Base-by-base conservation (phyloP, 2,113 vertebrate species). In the Anguilla rostrata region DNA sequence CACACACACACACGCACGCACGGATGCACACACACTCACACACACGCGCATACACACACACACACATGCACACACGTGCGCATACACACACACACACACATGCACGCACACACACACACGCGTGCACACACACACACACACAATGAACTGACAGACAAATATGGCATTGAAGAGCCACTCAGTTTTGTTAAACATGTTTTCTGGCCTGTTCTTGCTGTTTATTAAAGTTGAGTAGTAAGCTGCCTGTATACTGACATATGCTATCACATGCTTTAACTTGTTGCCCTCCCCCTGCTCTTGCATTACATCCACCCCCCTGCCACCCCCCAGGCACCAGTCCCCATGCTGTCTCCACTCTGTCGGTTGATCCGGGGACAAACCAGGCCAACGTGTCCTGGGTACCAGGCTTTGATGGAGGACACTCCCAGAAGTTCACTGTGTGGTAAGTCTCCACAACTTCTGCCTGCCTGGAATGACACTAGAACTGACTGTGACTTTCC, bases 331-430 rank as follows among this genome's bases (percentile, higher is more conserved):
- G 98, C 79, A 99, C 98, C 90, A 99, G 97, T 84, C 98, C 98
- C 85, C 98, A 99, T 0, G 94, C 94, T 0, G 97, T 97, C 87
- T 95, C 95, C 90, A 96, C 96, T 0, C 92, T 99, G 91, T 96
- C 96, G 0, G 95, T 98, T 90, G 95, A 93, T 78, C 93, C 97
- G 0, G 95, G 96, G 63, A 92, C 94, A 81, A 94, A 91, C 90
- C 94, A 95, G 39, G 97, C 95, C 92, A 98, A 99, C 87, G 86
- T 99, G 86, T 97, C 97, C 92, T 99, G 98, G 98, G 95, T 95
- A 87, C 96, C 97, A 0, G 98, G 98, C 53, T 99, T 98, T 89
- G 97, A 99, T 6, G 98, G 98, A 39, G 98, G 98, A 86, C 97
- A 97, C 83, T 92, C 96, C 86, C 98, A 99, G 95, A 96, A 95